Base-by-base conservation (phyloP, 2,797 vertebrate genomes). In the Helicolenus hilgendorfi region DNA sequence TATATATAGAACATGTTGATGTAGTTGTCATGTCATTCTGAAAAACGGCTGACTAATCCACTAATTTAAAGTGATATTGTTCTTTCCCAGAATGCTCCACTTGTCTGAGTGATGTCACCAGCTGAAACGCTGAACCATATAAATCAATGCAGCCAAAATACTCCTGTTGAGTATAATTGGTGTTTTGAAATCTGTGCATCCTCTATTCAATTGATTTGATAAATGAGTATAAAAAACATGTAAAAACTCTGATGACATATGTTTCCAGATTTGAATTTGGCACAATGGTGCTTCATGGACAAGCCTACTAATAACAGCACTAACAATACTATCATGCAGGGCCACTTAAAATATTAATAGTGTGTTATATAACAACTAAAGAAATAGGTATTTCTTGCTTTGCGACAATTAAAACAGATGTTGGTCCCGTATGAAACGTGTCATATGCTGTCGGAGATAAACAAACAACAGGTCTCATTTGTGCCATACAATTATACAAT, bases 111-210 rank as follows among this genome's bases (percentile, higher is more conserved):
- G 15, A 49, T 49, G 45, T 49, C 45, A 49, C 45, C 18, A 49
- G 45, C 62, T 62, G 35, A 41, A 81, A 74, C 67, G 35, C 24
- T 69, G 24, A 73, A 45, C 63, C 38, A 18, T 3, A 62, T 24
- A 33, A 76, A 86, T 83, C 65, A 75, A 62, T 72, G 45, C 8
- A 20, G 38, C 15, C 69, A 55, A 65, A 71, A 78, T 15, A n/a
- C 18, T 31, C 33, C 56, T 55, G 53, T n/a, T 65, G 29, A 56
- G 53, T 35, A 78, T 73, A 15, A 20, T 20, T 49, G 74, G 82
- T 74, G 41, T 69, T 53, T 62, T 68, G 49, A 59, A 67, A 76
- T 76, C 49, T 29, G 27, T 53, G 38, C n/a, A 63, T 79, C 71
- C 76, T 81, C 27, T 29, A 14, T 74, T 77, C 33, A 58, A n/a